phyloP scores from a whole-genome alignment of 1,140 invertebrate species.

The Penaeus japonicus region DNA sequence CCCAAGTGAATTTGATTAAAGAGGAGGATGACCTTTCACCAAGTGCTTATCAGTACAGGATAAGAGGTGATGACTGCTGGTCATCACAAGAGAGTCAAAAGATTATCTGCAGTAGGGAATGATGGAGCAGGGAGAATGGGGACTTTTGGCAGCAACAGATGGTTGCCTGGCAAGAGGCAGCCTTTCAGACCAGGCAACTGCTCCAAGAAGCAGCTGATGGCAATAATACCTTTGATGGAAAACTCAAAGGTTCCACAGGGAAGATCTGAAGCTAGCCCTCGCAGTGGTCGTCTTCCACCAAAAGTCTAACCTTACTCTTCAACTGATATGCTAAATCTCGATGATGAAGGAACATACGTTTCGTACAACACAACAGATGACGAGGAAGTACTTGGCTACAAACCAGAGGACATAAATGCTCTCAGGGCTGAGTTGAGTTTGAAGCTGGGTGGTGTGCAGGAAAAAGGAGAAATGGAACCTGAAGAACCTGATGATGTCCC shows the following conservation, averaged over 20 bases:
- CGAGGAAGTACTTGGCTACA: conserved; percentile 45
- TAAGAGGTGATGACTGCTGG: background rate
- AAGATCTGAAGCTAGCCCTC: conserved; percentile 18
- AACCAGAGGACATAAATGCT: conserved; percentile 46
- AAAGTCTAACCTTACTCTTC: conserved; percentile 42
- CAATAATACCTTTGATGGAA: background rate
- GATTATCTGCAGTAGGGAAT: background rate
- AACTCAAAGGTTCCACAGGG: background rate
- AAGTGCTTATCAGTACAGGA: conserved; percentile 21
- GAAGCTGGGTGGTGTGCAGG: conserved; percentile 21
- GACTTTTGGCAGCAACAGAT: conserved; percentile 50
- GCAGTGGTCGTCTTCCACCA: conserved; percentile 27
- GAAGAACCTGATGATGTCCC: conserved; percentile 29
- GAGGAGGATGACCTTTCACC: conserved; percentile 35
- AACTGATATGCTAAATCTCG: conserved; percentile 31
- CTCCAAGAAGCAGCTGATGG: conserved; percentile 41
- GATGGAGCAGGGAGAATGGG: conserved; percentile 43
- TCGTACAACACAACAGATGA: conserved; percentile 50
- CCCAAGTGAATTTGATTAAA: background rate
- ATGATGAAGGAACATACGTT: conserved; percentile 43
- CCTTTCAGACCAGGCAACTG: conserved; percentile 40
- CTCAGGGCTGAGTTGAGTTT: conserved; percentile 45
- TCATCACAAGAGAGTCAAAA: conserved; percentile 21
- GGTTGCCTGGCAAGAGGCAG: conserved; percentile 47
- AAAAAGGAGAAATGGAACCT: conserved; percentile 9